Evolutionary conservation across 2,113 vertebrate species (phyloP), one percentile per base, ranked within the genome.

Genomic region (Phainopepla nitens): DNA sequence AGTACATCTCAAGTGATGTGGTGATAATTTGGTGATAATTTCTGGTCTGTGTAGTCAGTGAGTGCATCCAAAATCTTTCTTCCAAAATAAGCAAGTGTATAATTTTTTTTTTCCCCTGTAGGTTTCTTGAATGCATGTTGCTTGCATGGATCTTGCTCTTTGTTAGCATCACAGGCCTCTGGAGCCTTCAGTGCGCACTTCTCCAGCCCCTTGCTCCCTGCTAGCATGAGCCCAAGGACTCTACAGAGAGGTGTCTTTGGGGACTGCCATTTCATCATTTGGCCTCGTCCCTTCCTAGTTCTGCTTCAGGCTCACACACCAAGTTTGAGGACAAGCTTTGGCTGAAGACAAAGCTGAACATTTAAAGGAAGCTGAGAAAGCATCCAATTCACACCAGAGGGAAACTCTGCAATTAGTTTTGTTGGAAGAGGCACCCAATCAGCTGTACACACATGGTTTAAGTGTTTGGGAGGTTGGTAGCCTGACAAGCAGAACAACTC

Each of bases 201-300:
- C 41, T 75, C 41, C 77, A 82, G 72, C 45, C 62, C 70, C 17
- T 61, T 6, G 41, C 8, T 36, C 73, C 36, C 70, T 71, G 10
- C 39, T 68, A 50, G n/a, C n/a, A n/a, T n/a, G n/a, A n/a, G n/a
- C 81, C 93, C 81, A 94, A 89, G 82, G 86, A 29, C 68, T 94
- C 64, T 80, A 72, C 25, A 72, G 88, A 69, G 60, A n/a, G n/a
- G n/a, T 14, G 27, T 95, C 82, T 84, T 24, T 64, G 69, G 84
- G 94, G 91, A 94, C 24, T 96, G 89, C 79, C 79, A 80, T 93
- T 97, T 93, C 79, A 65, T 60, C 69, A 72, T 86, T 94, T 88
- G 87, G 87, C 84, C 64, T 91, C 36, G 22, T 77, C 2, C 4
- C 50, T 79, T 90, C 82, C 47, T 83, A 15, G 6, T 54, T 70